Evolutionary conservation across 2,113 vertebrate genomes (phyloP), one percentile per base, ranked within the genome.

Genomic region (Rhinichthys klamathensis): DNA sequence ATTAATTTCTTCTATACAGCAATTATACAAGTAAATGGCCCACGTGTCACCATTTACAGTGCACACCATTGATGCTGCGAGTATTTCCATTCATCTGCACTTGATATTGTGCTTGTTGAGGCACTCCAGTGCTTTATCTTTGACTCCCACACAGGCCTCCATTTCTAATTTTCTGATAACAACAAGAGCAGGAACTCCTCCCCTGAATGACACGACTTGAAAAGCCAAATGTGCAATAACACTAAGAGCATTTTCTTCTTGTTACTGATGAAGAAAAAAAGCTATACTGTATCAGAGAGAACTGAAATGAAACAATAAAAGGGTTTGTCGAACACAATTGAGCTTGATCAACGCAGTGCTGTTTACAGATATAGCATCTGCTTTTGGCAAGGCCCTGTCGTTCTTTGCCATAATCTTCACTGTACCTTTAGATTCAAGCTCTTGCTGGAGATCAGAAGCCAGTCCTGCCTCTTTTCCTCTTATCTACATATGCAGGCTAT

Each of bases 131-230:
- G 88, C 90, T 92, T 95, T 94, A 94, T 94, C 93, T 92, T 80
- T 79, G 87, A 91, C 92, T 92, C 90, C 89, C 90, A 91, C 63
- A 79, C 92, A 92, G 88, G 93, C 92, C 90, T 91, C 89, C 74
- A 89, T 91, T 93, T 94, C 88, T 93, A 94, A 95, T 95, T 95
- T 94, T 95, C 93, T 95, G 94, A 95, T 95, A 95, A 94, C 91
- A 79, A 88, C 77, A 30, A 32, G 85, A 92, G 93, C 89, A 90
- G 56, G 83, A 92, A 89, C 90, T 91, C 87, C 80, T 87, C 70
- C 82, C 84, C 81, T 77, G 89, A 92, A 93, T 93, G 89, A 92
- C 91, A 92, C 84, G 89, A 92, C 92, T 91, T 86, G 78, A 91
- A 92, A 92, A 90, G 91, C 86, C 44, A 30, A 93, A 92, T 91